phyloP scores from a whole-genome alignment of 2,113 vertebrate species.

The Nyctibius bracteatus region DNA sequence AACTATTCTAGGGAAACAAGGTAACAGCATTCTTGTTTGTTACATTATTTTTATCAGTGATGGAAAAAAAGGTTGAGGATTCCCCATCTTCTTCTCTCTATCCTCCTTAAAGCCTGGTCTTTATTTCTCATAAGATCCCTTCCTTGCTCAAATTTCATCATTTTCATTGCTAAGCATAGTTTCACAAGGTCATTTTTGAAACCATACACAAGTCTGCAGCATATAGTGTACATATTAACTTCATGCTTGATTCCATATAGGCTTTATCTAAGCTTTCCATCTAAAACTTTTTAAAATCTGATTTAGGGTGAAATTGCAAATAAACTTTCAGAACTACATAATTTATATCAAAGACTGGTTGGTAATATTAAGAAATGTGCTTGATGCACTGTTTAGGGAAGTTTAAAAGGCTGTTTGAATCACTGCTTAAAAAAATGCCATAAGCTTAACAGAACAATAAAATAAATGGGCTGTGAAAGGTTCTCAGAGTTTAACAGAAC shows the following conservation, averaged over 20 bases:
- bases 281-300: not conserved
- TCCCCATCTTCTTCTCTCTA: not conserved
- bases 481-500: not conserved
- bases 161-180: not conserved
- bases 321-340: not conserved
- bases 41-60: not conserved
- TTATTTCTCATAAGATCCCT: not conserved
- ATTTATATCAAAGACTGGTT: not conserved
- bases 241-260: not conserved
- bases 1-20: not conserved
- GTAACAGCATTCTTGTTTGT: not conserved
- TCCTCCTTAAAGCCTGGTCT: not conserved
- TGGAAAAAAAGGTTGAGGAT: not conserved
- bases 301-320: not conserved
- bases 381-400: not conserved
- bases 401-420: not conserved
- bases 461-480: not conserved
- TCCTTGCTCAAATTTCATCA: not conserved
- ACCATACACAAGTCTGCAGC: not conserved
- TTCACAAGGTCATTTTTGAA: not conserved
- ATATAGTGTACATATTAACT: not conserved
- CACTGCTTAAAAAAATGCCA: not conserved
- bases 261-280: not conserved
- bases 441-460: conserved; percentile 6
- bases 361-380: not conserved